Evolutionary conservation across 2,888 invertebrate species (phyloP).

Genomic region (Chrysomela aeneicollis): DNA sequence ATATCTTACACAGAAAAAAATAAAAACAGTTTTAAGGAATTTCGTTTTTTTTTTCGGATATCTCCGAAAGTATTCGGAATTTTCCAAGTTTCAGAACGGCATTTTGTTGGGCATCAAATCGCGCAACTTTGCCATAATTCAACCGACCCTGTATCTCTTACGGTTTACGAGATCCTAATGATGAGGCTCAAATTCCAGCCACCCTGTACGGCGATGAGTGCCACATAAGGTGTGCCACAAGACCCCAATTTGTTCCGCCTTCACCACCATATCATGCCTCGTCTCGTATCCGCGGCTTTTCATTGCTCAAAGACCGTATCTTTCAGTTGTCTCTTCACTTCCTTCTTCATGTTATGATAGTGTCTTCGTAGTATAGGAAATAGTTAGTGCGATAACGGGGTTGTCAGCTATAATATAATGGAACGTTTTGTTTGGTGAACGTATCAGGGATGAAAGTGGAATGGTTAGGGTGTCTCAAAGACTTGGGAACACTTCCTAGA

Average conservation of each 20-base stretch:
- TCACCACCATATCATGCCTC: slow-evolving; percentile 24
- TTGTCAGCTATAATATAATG: too few relatives aligned
- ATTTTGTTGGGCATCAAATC: too few relatives aligned
- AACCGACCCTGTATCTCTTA: too few relatives aligned
- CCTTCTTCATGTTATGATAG: slow-evolving; percentile 19
- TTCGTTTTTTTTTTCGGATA: too few relatives aligned
- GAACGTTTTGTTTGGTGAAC: not conserved
- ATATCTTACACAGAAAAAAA: too few relatives aligned
- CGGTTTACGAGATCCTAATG: too few relatives aligned
- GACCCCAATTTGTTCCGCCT: slow-evolving; percentile 36
- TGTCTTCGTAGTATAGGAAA: slow-evolving; percentile 7
- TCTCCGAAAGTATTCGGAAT: too few relatives aligned
- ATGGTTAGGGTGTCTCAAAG: slow-evolving; percentile 49
- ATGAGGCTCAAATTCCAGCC: too few relatives aligned
- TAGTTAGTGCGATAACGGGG: not conserved
- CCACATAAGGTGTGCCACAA: slow-evolving; percentile 34
- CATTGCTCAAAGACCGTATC: slow-evolving; percentile 33
- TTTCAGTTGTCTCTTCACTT: slow-evolving; percentile 27
- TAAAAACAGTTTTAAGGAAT: too few relatives aligned
- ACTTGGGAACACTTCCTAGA: slow-evolving; percentile 36
- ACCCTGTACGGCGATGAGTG: too few relatives aligned
- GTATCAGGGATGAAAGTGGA: slow-evolving; percentile 48
- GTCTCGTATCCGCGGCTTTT: slow-evolving; percentile 23
- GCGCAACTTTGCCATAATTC: too few relatives aligned
- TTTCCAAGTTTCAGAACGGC: too few relatives aligned